Base-by-base conservation (phyloP, 2,113 vertebrate species). In the Eretmochelys imbricata region DNA sequence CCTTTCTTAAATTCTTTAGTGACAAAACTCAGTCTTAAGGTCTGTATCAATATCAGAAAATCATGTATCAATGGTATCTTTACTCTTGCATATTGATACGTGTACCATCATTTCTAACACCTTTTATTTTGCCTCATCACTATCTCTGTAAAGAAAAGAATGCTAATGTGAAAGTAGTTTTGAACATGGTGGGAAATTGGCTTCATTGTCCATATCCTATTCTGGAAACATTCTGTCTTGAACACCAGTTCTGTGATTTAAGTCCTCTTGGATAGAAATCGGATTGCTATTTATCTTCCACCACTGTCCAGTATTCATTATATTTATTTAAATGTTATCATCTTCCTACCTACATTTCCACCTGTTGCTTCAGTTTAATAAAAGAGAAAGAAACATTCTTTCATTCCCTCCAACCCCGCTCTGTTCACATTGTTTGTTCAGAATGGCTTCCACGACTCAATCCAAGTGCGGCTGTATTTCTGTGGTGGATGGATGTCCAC, bases 1-100 rank as follows among this genome's bases (percentile, higher is more conserved):
- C 42, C 25, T 78, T 78, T 48, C 75, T 48, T 78, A 48, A 88
- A 93, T 96, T 94, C 6, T 16, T 95, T 55, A 82, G 42, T 50
- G 51, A 65, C 35, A 89, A 75, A 95, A 75, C 29, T 92, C 5
- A 10, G 8, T 29, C 81, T 89, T 49, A 48, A 75, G 62, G 80
- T 92, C 81, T 48, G 5, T 76, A 76, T 46, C 42, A 38, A 85
- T 82, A 16, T 42, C 10, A 62, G 35, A 24, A 19, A 4, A 89
- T 92, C 80, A 72, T 80, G 89, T 87, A 62, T 20, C 78, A 12
- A 62, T 88, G 20, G 29, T 55, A 62, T 59, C 50, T 31, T 27
- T 51, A 19, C 49, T 31, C 85, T 42, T 24, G 54, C 25, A 20
- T 31, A 55, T 38, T 51, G 59, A 25, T 65, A 27, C 48, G 2